Conservation (phyloP, 2,888 invertebrate genomes). For the Panorpa germanica region DNA sequence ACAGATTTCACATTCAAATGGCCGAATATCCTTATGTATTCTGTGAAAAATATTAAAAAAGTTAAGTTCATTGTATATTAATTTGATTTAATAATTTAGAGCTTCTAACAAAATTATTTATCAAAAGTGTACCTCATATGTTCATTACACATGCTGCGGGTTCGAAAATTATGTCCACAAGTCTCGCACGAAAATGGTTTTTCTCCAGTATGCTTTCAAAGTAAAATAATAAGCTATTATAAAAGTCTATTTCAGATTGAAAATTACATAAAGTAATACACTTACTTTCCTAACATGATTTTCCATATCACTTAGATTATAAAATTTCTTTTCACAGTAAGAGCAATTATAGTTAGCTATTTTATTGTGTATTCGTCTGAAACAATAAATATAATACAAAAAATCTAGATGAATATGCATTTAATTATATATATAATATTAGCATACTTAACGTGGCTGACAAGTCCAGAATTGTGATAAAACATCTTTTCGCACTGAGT, state of each 20-base stretch:
- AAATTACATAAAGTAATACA: conserved; percentile 6
- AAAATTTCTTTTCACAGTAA: no score
- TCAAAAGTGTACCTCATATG: conserved; percentile 16
- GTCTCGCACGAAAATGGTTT: conserved; percentile 13
- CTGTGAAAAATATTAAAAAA: conserved; percentile 14
- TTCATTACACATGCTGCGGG: conserved; percentile 20
- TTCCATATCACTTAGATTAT: no score
- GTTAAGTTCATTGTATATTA: no score
- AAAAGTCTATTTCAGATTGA: neutral
- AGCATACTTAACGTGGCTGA: conserved; percentile 20
- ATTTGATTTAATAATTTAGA: neutral
- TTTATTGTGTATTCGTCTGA: no score
- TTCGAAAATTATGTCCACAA: conserved; percentile 22
- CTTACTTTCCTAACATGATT: neutral
- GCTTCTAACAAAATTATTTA: neutral
- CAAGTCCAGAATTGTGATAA: conserved; percentile 16
- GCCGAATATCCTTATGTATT: conserved; percentile 23
- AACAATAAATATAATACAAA: no score
- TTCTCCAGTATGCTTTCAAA: conserved; percentile 9
- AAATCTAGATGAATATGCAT: no score
- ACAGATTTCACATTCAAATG: conserved; percentile 25
- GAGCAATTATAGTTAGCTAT: no score
- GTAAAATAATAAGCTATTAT: neutral
- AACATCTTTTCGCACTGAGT: conserved; percentile 19
- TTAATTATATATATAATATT: conserved; percentile 10